A percentile compares a stretch with the other conserved stretches of the same genome.
These are phyloP conservation scores for Epinotia ramella DNA, from an alignment of 2,888 invertebrate species.

Conservation along the genomic window DNA sequence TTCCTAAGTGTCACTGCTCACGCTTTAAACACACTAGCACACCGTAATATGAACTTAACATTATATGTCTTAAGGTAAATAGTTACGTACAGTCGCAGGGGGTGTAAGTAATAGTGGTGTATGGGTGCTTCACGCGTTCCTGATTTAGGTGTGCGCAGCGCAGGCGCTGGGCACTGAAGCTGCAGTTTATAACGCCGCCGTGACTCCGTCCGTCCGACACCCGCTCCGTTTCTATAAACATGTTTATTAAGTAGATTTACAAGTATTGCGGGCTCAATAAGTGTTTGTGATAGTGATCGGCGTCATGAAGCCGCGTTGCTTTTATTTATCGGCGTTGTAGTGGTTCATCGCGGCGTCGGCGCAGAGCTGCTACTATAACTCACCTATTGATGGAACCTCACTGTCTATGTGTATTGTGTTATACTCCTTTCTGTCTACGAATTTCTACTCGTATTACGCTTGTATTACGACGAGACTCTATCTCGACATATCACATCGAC, in stretches of 20 bases:
- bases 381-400: neutral
- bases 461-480: neutral
- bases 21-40: conserved; percentile 14
- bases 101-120: conserved; percentile 47
- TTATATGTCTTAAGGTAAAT: neutral
- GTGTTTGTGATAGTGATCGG: conserved; percentile 42
- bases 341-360: conserved; percentile 6
- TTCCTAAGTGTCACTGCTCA: conserved; percentile 20
- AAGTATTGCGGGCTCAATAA: conserved; percentile 42
- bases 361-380: neutral
- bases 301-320: conserved; percentile 15
- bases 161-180: conserved; percentile 37
- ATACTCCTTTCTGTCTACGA: neutral
- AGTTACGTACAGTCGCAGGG: conserved; percentile 19
- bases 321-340: conserved; percentile 22
- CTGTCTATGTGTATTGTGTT: neutral
- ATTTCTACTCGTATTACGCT: neutral
- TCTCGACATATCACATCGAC: no score
- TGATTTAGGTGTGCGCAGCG: conserved; percentile 50
- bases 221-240: conserved; percentile 42
- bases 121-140: conserved; percentile 50
- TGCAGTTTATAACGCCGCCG: conserved; percentile 38
- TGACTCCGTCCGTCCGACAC: conserved; percentile 35
- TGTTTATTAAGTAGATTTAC: conserved; percentile 46
- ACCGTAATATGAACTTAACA: conserved; percentile 2